phyloP scores from a whole-genome alignment of 2,113 vertebrate genomes.

The human region DNA sequence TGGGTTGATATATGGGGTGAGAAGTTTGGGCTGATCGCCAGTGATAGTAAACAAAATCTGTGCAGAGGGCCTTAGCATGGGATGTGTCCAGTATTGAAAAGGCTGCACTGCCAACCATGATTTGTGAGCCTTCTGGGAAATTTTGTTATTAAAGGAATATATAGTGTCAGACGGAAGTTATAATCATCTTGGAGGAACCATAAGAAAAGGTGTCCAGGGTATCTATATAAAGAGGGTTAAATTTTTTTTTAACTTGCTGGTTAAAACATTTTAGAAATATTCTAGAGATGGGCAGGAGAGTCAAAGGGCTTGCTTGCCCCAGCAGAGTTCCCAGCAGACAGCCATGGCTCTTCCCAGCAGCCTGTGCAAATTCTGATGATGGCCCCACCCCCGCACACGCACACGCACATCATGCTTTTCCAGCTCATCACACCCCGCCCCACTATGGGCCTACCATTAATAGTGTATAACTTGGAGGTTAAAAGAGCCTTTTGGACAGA shows the following conservation, averaged over 20 bases:
- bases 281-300: neutral
- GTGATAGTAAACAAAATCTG: neutral
- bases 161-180: neutral
- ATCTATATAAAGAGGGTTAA: neutral
- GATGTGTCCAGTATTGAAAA: neutral
- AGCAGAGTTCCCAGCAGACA: neutral
- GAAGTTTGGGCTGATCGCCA: neutral
- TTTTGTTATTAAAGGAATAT: constrained; percentile 45
- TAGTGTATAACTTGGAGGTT: neutral
- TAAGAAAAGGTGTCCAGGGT: neutral
- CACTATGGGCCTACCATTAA: neutral
- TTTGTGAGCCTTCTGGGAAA: neutral
- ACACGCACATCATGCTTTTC: neutral
- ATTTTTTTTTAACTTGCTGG: constrained; percentile 22
- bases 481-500: neutral
- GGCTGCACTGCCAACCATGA: neutral
- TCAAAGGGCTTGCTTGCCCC: neutral
- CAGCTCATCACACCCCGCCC: neutral
- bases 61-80: constrained; percentile 18
- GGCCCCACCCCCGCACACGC: neutral
- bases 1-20: neutral
- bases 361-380: neutral
- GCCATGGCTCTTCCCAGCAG: neutral
- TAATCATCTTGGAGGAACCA: neutral
- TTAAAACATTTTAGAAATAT: constrained; percentile 30